phyloP scores from a whole-genome alignment of 2,113 vertebrate species.

The Ciconia boyciana region DNA sequence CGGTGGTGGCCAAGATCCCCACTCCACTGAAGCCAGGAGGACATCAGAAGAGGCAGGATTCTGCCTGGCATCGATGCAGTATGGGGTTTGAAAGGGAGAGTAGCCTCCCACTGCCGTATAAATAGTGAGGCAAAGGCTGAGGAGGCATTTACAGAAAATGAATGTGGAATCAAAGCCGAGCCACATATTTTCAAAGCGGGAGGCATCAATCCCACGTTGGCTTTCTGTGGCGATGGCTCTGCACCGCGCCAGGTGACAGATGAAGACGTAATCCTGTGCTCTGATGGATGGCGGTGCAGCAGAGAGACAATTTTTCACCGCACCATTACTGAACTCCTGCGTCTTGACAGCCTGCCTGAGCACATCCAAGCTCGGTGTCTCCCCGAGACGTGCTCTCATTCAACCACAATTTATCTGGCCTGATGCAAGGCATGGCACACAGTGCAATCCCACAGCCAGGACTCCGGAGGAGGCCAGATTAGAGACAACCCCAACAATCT shows the following conservation, averaged over 20 bases:
- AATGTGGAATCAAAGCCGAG: slow-evolving; percentile 20
- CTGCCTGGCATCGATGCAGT: neutral
- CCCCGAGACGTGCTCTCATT: neutral
- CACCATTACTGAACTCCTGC: neutral
- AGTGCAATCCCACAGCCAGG: neutral
- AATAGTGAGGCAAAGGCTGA: neutral
- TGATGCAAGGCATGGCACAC: neutral
- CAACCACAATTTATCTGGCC: neutral
- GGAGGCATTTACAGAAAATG: slow-evolving; percentile 34
- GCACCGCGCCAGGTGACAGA: neutral
- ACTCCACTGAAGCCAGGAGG: neutral
- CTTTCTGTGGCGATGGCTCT: neutral
- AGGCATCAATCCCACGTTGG: neutral
- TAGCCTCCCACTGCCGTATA: neutral
- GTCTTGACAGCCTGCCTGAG: neutral
- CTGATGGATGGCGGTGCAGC: neutral
- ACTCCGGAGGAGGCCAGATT: neutral
- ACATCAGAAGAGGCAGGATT: neutral
- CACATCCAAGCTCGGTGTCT: neutral
- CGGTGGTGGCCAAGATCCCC: neutral
- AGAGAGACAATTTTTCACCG: neutral
- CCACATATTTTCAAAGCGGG: slow-evolving; percentile 9
- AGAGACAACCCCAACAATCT: neutral
- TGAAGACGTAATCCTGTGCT: neutral
- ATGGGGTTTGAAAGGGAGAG: neutral